A percentile compares a stretch with the other conserved stretches of the same genome.
Evolutionary conservation across 2,888 invertebrate species (phyloP).

Genomic region (Dynastes grantii): DNA sequence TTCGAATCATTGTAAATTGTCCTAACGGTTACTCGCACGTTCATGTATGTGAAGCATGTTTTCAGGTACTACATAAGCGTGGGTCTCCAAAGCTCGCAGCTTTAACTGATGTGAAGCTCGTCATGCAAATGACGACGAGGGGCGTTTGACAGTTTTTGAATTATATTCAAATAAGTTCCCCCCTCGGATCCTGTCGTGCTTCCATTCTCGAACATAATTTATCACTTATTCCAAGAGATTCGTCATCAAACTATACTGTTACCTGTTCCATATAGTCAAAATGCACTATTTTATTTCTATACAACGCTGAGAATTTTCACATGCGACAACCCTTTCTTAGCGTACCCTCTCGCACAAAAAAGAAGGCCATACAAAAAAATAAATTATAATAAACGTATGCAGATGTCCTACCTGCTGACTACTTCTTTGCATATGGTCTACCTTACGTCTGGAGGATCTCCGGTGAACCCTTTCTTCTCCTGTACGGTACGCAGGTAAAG

Average conservation of each 20-base stretch:
- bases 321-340: slow-evolving; percentile 49
- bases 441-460: slow-evolving; percentile 59
- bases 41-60: slow-evolving; percentile 40
- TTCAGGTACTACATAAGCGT: slow-evolving; percentile 34
- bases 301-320: slow-evolving; percentile 52
- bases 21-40: slow-evolving; percentile 47
- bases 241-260: slow-evolving; percentile 62
- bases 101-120: slow-evolving; percentile 52
- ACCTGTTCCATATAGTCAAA: slow-evolving; percentile 60
- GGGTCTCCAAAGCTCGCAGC: slow-evolving; percentile 34
- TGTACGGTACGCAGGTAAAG: slow-evolving; percentile 57
- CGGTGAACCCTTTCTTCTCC: slow-evolving; percentile 58
- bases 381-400: slow-evolving; percentile 58
- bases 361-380: slow-evolving; percentile 3
- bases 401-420: slow-evolving; percentile 69
- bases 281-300: slow-evolving; percentile 54
- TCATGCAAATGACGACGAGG: slow-evolving; percentile 68
- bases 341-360: slow-evolving; percentile 49
- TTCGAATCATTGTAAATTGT: slow-evolving; percentile 48
- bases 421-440: slow-evolving; percentile 66
- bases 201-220: slow-evolving; percentile 65
- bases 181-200: slow-evolving; percentile 58
- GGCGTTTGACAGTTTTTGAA: slow-evolving; percentile 69
- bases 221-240: slow-evolving; percentile 66
- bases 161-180: slow-evolving; percentile 69